phyloP scores from a whole-genome alignment of 2,113 vertebrate genomes.

The Petroica traversi region DNA sequence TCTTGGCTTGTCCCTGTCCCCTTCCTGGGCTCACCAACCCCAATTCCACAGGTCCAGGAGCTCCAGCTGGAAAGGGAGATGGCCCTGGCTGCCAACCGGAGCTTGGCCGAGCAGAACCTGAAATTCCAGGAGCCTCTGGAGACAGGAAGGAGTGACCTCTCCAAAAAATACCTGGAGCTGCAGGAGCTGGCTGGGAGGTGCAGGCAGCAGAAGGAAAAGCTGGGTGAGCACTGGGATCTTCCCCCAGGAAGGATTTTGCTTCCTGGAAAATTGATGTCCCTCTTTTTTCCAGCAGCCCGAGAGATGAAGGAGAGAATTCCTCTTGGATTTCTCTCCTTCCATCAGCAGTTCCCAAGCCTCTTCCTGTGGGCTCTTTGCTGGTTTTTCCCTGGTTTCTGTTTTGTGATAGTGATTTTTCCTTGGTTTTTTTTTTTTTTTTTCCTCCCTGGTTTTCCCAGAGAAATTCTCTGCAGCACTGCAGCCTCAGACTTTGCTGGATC shows the following conservation, averaged over 20 bases:
- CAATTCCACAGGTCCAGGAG: constrained; percentile 82
- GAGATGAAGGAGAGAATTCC: accelerated
- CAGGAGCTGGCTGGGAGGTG: constrained; percentile 74
- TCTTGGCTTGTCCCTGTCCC: accelerated
- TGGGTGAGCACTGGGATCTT: constrained; percentile 54
- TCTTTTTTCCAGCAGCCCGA: background rate
- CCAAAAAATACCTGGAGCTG: constrained; percentile 83
- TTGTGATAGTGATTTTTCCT: background rate
- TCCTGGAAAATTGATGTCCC: accelerated
- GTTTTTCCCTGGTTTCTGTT: background rate
- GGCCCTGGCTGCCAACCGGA: constrained; percentile 92
- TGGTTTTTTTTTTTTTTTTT: background rate
- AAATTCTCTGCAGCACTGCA: constrained; percentile 78
- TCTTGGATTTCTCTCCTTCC: background rate
- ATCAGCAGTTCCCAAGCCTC: accelerated
- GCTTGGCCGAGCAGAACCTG: constrained; percentile 90
- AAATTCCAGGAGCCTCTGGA: constrained; percentile 85
- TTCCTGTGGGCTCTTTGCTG: background rate
- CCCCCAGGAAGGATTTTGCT: background rate
- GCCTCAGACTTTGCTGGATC: constrained; percentile 82
- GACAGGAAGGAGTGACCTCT: constrained; percentile 78
- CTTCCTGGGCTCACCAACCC: accelerated
- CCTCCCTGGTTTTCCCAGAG: constrained; percentile 68
- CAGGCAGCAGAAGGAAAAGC: constrained; percentile 72
- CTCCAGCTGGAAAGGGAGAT: constrained; percentile 93